These are phyloP conservation scores for Hylomyscus alleni DNA, from an alignment of 2,797 vertebrate species.

Conservation along the genomic window DNA sequence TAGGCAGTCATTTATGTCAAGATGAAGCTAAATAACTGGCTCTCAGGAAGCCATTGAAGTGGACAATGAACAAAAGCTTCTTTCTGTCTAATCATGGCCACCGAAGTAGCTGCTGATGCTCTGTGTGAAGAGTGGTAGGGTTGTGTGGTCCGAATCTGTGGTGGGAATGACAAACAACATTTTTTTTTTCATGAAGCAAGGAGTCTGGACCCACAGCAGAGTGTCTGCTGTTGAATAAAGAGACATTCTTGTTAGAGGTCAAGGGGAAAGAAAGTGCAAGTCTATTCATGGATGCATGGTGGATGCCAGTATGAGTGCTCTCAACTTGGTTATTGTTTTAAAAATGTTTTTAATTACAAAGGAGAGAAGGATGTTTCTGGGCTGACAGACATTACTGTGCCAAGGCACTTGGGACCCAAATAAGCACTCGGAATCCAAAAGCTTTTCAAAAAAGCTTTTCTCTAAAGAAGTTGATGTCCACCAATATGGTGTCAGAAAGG, in stretches of 20 bases:
- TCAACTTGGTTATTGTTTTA: background rate
- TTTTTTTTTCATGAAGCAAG: background rate
- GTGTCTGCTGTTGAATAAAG: background rate
- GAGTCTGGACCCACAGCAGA: background rate
- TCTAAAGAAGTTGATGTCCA: background rate
- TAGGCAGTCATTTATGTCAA: background rate
- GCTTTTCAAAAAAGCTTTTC: background rate
- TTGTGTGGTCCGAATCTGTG: background rate
- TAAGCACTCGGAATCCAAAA: background rate
- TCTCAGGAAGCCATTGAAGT: background rate
- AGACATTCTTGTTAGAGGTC: background rate
- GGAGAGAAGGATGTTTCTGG: background rate
- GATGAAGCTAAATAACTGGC: background rate
- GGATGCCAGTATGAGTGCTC: background rate
- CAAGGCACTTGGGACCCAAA: background rate
- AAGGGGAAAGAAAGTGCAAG: background rate
- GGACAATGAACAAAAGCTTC: background rate
- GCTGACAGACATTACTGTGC: background rate
- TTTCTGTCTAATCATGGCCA: background rate
- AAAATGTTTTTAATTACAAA: background rate
- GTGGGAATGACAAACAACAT: background rate
- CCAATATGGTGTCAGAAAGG: background rate
- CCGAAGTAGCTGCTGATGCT: background rate
- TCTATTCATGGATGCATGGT: background rate
- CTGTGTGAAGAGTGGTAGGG: background rate